phyloP scores from a whole-genome alignment of 2,888 invertebrate genomes.

The Achlya flavicornis region DNA sequence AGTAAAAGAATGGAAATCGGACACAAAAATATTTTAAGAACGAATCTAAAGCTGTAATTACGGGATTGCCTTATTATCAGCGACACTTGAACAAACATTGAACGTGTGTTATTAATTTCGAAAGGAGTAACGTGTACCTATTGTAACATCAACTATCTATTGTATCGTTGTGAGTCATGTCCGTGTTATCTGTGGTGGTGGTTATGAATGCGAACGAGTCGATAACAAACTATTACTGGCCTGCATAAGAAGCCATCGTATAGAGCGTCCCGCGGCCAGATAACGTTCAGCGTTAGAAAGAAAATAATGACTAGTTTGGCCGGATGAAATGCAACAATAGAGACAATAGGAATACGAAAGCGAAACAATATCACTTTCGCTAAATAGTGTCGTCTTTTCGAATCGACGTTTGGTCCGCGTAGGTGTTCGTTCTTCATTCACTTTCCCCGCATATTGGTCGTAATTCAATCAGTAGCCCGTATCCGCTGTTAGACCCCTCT shows the following conservation, averaged over 20 bases:
- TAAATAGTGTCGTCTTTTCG: slow-evolving; percentile 24
- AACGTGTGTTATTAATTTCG: slow-evolving; percentile 21
- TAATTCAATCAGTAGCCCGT: slow-evolving; percentile 75
- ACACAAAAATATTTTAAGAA: slow-evolving; percentile 19
- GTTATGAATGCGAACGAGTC: slow-evolving; percentile 46
- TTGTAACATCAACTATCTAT: slow-evolving; percentile 45
- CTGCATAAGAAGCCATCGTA: slow-evolving; percentile 32
- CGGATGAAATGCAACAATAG: slow-evolving; percentile 27
- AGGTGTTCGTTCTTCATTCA: slow-evolving; percentile 27
- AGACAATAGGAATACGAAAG: slow-evolving; percentile 26
- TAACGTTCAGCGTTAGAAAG: slow-evolving; percentile 31
- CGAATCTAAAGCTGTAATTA: background rate
- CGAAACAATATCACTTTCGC: slow-evolving; percentile 30
- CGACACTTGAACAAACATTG: slow-evolving; percentile 30
- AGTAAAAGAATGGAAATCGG: slow-evolving; percentile 16
- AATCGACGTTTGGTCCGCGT: slow-evolving; percentile 18
- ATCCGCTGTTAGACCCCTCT: slow-evolving; percentile 60
- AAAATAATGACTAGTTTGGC: slow-evolving; percentile 22
- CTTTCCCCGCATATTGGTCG: slow-evolving; percentile 46
- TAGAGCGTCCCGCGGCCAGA: slow-evolving; percentile 21
- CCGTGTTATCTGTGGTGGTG: slow-evolving; percentile 47
- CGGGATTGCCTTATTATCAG: background rate
- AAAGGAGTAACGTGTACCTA: slow-evolving; percentile 27
- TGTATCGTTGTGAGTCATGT: slow-evolving; percentile 47
- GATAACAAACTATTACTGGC: slow-evolving; percentile 46